Evolutionary conservation across 2,113 vertebrate genomes (phyloP).

Genomic region (Perca fluviatilis): DNA sequence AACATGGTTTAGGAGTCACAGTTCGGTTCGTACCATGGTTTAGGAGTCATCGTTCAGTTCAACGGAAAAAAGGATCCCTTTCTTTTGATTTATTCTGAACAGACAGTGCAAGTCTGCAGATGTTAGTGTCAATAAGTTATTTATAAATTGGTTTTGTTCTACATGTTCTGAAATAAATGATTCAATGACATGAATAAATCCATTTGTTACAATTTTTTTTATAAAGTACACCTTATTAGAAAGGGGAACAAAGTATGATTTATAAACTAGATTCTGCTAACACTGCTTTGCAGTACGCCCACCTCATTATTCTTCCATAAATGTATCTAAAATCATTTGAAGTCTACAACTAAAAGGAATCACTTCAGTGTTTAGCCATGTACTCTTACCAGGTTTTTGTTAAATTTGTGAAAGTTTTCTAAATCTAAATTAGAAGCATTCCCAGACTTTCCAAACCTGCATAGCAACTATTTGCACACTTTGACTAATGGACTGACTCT

Average conservation of each 20-base stretch:
- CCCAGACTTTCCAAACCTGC: slow-evolving; percentile 19
- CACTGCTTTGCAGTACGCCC: background rate
- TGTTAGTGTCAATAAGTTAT: background rate
- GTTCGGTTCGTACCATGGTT: too few relatives aligned
- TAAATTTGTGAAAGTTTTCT: background rate
- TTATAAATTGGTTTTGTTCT: background rate
- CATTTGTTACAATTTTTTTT: background rate
- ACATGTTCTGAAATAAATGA: background rate
- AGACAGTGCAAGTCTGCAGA: background rate
- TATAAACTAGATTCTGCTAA: background rate
- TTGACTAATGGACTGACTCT: slow-evolving; percentile 7
- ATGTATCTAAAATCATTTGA: background rate
- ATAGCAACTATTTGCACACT: slow-evolving; percentile 6
- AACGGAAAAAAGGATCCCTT: too few relatives aligned
- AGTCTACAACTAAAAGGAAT: background rate
- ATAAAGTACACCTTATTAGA: background rate
- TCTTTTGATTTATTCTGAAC: too few relatives aligned
- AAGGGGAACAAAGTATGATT: background rate
- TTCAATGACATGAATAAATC: background rate
- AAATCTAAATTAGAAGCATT: background rate
- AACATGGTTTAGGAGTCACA: too few relatives aligned
- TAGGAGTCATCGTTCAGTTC: too few relatives aligned
- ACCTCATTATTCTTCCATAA: background rate
- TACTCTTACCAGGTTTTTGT: background rate
- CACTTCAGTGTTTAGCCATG: background rate